Evolutionary conservation across 1,140 invertebrate genomes (phyloP).

Genomic region (Ceratina calcarata): DNA sequence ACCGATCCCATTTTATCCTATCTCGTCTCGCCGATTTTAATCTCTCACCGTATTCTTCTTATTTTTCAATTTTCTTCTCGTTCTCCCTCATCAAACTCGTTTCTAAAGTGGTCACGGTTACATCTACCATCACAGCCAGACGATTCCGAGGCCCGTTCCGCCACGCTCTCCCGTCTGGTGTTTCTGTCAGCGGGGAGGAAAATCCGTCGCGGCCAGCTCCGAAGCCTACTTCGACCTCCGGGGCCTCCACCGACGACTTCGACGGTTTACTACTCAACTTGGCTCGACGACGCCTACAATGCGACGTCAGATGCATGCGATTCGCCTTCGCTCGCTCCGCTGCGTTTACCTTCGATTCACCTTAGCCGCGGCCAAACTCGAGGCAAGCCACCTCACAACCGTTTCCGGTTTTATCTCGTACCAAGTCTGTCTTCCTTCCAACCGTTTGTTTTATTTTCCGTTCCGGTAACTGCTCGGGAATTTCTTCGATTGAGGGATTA

Average conservation of each 20-base stretch:
- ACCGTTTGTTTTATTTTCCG: background rate
- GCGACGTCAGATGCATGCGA: constrained; percentile 70
- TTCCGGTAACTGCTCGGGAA: background rate
- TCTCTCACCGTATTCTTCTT: background rate
- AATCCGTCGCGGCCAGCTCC: constrained; percentile 68
- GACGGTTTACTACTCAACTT: constrained; percentile 43
- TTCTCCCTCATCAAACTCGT: background rate
- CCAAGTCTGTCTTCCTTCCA: too few relatives aligned
- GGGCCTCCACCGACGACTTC: constrained; percentile 32
- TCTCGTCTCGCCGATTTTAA: background rate
- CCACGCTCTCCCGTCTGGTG: constrained; percentile 62
- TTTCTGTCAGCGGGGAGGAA: constrained; percentile 66
- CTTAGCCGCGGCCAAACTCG: constrained; percentile 5
- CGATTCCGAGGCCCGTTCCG: constrained; percentile 14
- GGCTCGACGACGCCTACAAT: constrained; percentile 59
- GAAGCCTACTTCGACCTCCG: constrained; percentile 64
- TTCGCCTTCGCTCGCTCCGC: constrained; percentile 37
- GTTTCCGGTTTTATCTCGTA: background rate
- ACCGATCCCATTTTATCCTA: background rate
- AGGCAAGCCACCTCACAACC: constrained; percentile 31
- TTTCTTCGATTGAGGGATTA: background rate
- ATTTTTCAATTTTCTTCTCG: background rate
- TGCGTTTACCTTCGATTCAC: constrained; percentile 54
- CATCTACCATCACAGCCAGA: constrained; percentile 41
- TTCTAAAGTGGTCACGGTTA: constrained; percentile 6